These are phyloP conservation scores for Chlorodrepanis virens DNA, from an alignment of 2,113 vertebrate genomes.

Conservation along the genomic window DNA sequence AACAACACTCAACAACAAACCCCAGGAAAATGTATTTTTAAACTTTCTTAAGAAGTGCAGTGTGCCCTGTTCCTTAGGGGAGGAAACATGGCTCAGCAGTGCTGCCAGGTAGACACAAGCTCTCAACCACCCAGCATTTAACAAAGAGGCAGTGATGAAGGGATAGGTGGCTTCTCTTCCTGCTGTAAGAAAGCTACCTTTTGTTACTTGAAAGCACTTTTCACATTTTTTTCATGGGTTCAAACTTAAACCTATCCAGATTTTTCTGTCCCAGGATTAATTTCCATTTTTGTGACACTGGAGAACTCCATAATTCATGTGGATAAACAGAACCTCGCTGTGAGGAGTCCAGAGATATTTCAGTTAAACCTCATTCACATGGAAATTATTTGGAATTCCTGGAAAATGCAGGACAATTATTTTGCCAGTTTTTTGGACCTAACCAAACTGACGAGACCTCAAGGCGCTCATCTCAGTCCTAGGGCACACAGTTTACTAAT, in stretches of 20 bases:
- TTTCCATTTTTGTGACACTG: neutral
- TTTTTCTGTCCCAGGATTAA: neutral
- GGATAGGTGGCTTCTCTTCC: accelerated
- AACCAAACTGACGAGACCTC: neutral
- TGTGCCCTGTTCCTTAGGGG: accelerated
- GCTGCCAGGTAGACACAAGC: neutral
- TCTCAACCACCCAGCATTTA: neutral
- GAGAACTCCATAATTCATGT: neutral
- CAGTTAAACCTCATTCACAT: neutral
- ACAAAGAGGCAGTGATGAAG: accelerated
- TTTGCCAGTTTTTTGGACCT: neutral
- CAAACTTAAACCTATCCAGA: neutral
- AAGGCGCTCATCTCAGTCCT: neutral
- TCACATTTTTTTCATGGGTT: neutral
- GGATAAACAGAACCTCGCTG: neutral
- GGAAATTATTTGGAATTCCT: neutral
- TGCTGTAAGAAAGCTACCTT: neutral
- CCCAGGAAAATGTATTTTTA: neutral
- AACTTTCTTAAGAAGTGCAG: neutral
- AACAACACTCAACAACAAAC: neutral
- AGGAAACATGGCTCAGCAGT: neutral
- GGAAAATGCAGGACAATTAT: neutral
- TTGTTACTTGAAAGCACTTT: neutral
- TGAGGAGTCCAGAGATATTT: neutral
- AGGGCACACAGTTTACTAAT: neutral